Evolutionary conservation across 2,113 vertebrate genomes (phyloP), one percentile per base, ranked within the genome.

Genomic region (Monopterus albus): DNA sequence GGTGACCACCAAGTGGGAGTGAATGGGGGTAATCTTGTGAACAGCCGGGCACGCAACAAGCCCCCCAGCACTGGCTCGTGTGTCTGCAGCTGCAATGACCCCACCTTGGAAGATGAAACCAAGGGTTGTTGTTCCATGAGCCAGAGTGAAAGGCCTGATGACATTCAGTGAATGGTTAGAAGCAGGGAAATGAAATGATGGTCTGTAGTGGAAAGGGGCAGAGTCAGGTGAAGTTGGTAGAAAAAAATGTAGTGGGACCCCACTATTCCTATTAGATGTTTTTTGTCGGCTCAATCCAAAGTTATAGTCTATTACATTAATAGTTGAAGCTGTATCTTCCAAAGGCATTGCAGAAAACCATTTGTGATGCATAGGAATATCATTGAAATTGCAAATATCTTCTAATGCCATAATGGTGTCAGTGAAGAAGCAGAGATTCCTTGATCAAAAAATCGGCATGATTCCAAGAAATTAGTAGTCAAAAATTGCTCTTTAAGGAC

Each of bases 71-170:
- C 94, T 95, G 36, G 95, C 94, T 0, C 95, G 93, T 0, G 94
- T 94, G 66, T 96, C 95, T 0, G 94, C 95, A 0, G 95, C 95
- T 3, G 94, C 95, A 2, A 96, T 93, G 47, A 95, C 93, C 0
- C 95, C 95, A 0, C 91, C 92, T 35, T 90, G 88, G 84, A 94
- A 95, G 52, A 93, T 86, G 77, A 95, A 96, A 18, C 92, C 93
- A 68, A 96, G 69, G 0, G 94, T 96, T 3, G 95, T 96, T 28
- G 95, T 95, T 61, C 95, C 94, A 0, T 96, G 95, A 49, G 74
- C 38, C 47, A 93, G 72, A 62, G 78, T 52, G 42, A 94, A 92
- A 50, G 91, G 91, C 49, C 80, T 79, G 26, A 25, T 72, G 61
- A 62, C 89, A 10, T 58, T 20, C 38, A 18, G 15, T 45, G 55